Conservation (phyloP, 2,888 invertebrate species). For the Drosophila maculinotata region DNA sequence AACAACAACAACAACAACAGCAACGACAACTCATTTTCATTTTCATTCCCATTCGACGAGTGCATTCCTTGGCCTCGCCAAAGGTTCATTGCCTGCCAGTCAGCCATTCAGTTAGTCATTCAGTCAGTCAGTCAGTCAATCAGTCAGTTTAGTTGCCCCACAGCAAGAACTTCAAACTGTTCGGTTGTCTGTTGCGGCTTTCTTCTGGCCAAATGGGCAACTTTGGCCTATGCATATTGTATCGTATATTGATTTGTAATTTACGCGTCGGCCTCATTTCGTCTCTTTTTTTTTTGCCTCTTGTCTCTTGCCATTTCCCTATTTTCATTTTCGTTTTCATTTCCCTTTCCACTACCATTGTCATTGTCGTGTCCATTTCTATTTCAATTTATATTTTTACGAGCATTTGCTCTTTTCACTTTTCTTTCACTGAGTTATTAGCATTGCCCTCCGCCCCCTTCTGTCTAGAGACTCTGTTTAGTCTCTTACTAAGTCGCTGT, state of each 20-base stretch:
- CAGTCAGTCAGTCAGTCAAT: background rate
- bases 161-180: conserved; percentile 10
- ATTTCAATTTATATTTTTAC: conserved; percentile 60
- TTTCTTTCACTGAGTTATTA: conserved; percentile 58
- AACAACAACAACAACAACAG: background rate
- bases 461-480: background rate
- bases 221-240: conserved; percentile 39
- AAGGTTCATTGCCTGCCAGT: conserved; percentile 31
- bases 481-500: conserved; percentile 25
- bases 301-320: conserved; percentile 17
- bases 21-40: conserved; percentile 39
- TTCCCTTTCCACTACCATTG: conserved; percentile 46
- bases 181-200: background rate
- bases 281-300: conserved; percentile 8
- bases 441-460: conserved; percentile 28
- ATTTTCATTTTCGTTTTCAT: conserved; percentile 23
- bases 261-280: conserved; percentile 56
- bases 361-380: conserved; percentile 20
- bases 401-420: conserved; percentile 46
- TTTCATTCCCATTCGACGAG: conserved; percentile 36
- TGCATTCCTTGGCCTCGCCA: conserved; percentile 12
- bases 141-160: conserved; percentile 12
- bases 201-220: conserved; percentile 17
- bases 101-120: conserved; percentile 4
- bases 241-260: conserved; percentile 69